Evolutionary conservation across 1,140 invertebrate genomes (phyloP).

Genomic region (Choristoneura fumiferana): DNA sequence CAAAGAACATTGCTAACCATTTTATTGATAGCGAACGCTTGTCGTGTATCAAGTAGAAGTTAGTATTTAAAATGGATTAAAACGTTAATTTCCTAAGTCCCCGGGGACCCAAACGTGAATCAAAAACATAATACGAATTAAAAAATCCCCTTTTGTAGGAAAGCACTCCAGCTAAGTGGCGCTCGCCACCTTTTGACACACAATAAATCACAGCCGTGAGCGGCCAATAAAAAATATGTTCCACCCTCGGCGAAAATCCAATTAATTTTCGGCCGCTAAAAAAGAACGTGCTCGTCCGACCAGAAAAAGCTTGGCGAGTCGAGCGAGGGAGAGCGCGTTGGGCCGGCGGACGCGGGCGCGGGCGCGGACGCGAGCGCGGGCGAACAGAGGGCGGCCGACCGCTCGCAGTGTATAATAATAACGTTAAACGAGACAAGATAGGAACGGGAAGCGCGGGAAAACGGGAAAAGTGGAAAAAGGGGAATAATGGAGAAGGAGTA

Average conservation of each 20-base stretch:
- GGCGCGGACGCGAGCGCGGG: constrained; percentile 2
- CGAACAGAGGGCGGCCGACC: constrained; percentile 25
- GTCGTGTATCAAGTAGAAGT: too few relatives aligned
- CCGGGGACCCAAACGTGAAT: constrained; percentile 13
- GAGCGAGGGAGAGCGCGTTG: constrained; percentile 20
- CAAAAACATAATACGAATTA: constrained; percentile 32
- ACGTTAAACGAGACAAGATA: constrained; percentile 72
- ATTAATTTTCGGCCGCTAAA: constrained; percentile 76
- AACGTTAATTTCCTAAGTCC: constrained; percentile 21
- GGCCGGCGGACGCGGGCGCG: constrained; percentile 30
- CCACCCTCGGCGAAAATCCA: constrained; percentile 75
- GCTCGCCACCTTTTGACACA: constrained; percentile 75
- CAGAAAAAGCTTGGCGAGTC: constrained; percentile 50
- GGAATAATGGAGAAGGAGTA: constrained; percentile 76
- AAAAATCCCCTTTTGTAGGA: constrained; percentile 52
- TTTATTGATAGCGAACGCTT: too few relatives aligned
- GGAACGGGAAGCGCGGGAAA: constrained; percentile 60
- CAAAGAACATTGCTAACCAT: too few relatives aligned
- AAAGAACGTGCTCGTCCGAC: constrained; percentile 62
- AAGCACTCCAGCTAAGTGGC: constrained; percentile 69
- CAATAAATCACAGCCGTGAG: constrained; percentile 73
- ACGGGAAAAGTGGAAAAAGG: constrained; percentile 71
- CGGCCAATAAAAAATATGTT: constrained; percentile 77
- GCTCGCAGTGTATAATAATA: constrained; percentile 57
- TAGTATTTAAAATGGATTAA: too few relatives aligned